Conservation (phyloP, 2,797 vertebrate genomes). For the Artibeus lituratus region DNA sequence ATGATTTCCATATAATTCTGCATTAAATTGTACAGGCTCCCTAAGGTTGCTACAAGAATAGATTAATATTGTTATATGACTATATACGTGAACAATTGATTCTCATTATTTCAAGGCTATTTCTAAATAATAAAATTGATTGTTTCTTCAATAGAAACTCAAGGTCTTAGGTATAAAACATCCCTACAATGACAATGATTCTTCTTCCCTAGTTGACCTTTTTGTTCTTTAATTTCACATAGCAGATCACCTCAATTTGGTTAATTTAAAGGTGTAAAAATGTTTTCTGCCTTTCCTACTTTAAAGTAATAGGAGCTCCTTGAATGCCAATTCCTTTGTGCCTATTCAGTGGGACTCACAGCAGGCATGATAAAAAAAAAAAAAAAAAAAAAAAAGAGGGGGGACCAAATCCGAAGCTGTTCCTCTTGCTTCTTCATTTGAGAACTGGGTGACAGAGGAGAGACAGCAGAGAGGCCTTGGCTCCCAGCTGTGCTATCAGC, state of each 20-base stretch:
- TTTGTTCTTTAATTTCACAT: conserved; percentile 38
- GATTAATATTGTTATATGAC: not conserved
- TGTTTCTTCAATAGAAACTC: conserved; percentile 12
- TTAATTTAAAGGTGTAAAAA: conserved; percentile 27
- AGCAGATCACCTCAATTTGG: not conserved
- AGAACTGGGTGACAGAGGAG: not conserved
- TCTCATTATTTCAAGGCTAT: not conserved
- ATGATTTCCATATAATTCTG: not conserved
- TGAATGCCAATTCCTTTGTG: not conserved
- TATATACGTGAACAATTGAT: not conserved
- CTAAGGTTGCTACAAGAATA: not conserved
- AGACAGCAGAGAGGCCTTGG: not conserved
- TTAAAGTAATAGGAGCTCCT: conserved; percentile 3
- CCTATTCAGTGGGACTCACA: not conserved
- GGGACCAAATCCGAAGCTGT: not conserved
- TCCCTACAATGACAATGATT: not conserved
- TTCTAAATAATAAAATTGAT: not conserved
- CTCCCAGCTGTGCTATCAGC: not conserved
- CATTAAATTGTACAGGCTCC: not conserved
- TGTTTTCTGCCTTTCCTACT: conserved; percentile 25
- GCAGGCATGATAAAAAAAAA: not conserved
- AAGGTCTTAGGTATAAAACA: not conserved
- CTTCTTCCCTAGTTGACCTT: not conserved
- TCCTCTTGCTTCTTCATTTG: not conserved
- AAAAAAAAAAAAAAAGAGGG: not conserved